A percentile compares a stretch with the other conserved stretches of the same genome.
Conservation (phyloP, 2,797 vertebrate genomes). For the Sebastes ruberrimus region DNA sequence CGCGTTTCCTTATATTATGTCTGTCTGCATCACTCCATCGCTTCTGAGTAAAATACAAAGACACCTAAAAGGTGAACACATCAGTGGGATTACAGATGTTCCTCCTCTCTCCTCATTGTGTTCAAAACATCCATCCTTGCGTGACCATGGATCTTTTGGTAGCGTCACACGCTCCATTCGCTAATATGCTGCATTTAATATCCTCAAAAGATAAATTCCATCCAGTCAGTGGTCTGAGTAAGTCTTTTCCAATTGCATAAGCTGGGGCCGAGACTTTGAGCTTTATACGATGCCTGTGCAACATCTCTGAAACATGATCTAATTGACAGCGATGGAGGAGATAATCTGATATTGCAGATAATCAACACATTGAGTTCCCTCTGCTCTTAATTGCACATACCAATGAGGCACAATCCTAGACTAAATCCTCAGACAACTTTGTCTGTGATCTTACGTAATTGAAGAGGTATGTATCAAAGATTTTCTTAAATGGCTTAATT, state of each 20-base stretch:
- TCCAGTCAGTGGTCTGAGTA: constrained; percentile 73
- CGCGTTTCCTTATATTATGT: not conserved
- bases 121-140: constrained; percentile 56
- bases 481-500: constrained; percentile 17
- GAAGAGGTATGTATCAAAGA: constrained; percentile 16
- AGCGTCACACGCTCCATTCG: constrained; percentile 68
- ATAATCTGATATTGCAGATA: constrained; percentile 27
- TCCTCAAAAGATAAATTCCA: constrained; percentile 81
- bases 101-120: constrained; percentile 33
- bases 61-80: not conserved
- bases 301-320: constrained; percentile 38
- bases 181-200: constrained; percentile 75
- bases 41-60: constrained; percentile 6
- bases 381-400: not conserved
- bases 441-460: constrained; percentile 11
- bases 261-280: constrained; percentile 45
- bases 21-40: not conserved
- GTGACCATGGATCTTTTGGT: constrained; percentile 57
- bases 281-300: constrained; percentile 31
- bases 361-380: constrained; percentile 24
- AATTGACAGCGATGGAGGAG: constrained; percentile 28
- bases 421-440: not conserved
- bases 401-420: not conserved
- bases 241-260: constrained; percentile 70
- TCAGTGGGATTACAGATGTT: constrained; percentile 21